A percentile compares a stretch with the other conserved stretches of the same genome.
phyloP scores from a whole-genome alignment of 1,140 invertebrate genomes.

The Bombus haemorrhoidalis region DNA sequence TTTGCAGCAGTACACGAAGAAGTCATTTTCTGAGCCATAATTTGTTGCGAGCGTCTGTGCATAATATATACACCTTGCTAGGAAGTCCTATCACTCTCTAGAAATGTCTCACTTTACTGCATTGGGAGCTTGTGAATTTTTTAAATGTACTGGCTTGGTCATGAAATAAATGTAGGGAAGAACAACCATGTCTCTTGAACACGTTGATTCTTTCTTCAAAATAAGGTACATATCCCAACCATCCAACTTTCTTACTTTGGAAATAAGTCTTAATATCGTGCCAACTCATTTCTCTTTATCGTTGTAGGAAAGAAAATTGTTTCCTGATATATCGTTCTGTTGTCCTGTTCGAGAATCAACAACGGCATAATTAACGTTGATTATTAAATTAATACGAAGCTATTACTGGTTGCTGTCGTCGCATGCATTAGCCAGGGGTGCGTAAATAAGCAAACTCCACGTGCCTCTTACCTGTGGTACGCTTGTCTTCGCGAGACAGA shows the following conservation, averaged over 20 bases:
- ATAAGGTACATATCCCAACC: neutral
- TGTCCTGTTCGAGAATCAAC: neutral
- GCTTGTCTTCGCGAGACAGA: constrained; percentile 9
- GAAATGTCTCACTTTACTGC: neutral
- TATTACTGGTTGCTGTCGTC: neutral
- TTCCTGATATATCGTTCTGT: too few relatives aligned
- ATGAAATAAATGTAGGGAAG: neutral
- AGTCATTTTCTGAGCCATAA: neutral
- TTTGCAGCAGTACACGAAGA: neutral
- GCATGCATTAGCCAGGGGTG: neutral
- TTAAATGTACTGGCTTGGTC: neutral
- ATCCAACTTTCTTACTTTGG: neutral
- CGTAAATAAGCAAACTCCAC: constrained; percentile 6
- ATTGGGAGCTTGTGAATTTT: neutral
- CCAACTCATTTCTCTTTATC: neutral
- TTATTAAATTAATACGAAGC: constrained; percentile 30
- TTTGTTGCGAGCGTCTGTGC: neutral
- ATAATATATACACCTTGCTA: neutral
- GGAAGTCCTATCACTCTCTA: neutral
- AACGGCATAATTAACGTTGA: constrained; percentile 1
- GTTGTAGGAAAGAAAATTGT: neutral
- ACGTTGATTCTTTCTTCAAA: neutral
- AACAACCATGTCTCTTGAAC: neutral
- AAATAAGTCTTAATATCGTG: neutral
- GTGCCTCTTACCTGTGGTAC: neutral